phyloP scores from a whole-genome alignment of 2,888 invertebrate genomes.

The Drepana falcataria region DNA sequence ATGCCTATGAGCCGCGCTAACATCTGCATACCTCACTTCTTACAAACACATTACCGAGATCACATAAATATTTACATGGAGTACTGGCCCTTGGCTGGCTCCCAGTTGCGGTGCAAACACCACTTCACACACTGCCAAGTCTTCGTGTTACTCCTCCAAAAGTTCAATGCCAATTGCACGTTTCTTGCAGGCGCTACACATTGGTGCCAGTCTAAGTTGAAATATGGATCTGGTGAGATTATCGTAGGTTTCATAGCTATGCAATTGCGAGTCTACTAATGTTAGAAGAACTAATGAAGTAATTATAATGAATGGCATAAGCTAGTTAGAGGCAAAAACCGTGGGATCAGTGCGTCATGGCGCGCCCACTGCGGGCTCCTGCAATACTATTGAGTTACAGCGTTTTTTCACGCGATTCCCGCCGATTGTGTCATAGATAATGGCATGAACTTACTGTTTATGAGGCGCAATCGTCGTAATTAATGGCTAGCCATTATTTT shows the following conservation, averaged over 20 bases:
- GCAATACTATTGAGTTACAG: slow-evolving; percentile 19
- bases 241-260: too few relatives aligned
- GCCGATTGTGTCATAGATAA: slow-evolving; percentile 17
- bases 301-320: too few relatives aligned
- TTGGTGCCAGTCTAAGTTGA: too few relatives aligned
- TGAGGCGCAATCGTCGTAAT: background rate
- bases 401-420: slow-evolving; percentile 21
- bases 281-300: too few relatives aligned
- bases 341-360: slow-evolving; percentile 13
- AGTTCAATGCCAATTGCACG: too few relatives aligned
- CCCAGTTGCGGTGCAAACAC: background rate
- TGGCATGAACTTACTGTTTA: slow-evolving; percentile 10
- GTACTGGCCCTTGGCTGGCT: background rate
- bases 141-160: too few relatives aligned
- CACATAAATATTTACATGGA: background rate
- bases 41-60: background rate
- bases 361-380: slow-evolving; percentile 17
- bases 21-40: background rate
- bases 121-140: background rate
- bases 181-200: too few relatives aligned
- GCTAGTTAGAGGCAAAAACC: background rate
- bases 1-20: background rate
- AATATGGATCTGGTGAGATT: too few relatives aligned
- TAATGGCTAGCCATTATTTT: slow-evolving; percentile 1
- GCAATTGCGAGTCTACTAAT: too few relatives aligned